Evolutionary conservation across 53 echinoderm and acorn worm genomes (phyloP).

Genomic region (Echinarachnius parma): DNA sequence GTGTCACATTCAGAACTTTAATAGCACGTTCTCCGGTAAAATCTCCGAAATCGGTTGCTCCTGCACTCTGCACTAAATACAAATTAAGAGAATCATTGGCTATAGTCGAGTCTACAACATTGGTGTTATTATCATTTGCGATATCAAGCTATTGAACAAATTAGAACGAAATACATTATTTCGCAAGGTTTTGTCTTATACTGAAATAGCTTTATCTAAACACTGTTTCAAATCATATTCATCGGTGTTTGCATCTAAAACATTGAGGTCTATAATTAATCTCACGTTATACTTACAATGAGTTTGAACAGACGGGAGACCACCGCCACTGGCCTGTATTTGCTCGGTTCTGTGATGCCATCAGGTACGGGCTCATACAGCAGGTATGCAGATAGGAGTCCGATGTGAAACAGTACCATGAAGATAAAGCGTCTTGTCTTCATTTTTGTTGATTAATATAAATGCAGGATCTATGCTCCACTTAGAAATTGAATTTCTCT

Average conservation of each 20-base stretch:
- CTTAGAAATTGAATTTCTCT: no score
- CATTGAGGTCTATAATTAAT: neutral
- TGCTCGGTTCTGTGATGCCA: constrained; percentile 31
- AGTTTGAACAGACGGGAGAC: neutral
- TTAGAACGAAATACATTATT: neutral
- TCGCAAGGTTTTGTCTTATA: no score
- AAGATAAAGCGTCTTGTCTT: no score
- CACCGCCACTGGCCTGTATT: constrained; percentile 12
- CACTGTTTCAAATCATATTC: neutral
- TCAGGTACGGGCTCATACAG: constrained; percentile 26
- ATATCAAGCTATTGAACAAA: neutral
- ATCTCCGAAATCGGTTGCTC: no score
- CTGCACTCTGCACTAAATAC: no score
- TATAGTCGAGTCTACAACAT: neutral
- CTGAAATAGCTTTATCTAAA: neutral
- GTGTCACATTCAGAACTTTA: no score
- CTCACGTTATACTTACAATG: neutral
- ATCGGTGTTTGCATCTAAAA: no score
- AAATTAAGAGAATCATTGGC: neutral
- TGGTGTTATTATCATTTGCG: neutral
- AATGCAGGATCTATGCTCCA: no score
- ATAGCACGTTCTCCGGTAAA: no score
- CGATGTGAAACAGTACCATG: neutral
- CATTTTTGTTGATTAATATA: no score
- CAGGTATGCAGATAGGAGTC: constrained; percentile 11